phyloP scores from a whole-genome alignment of 2,797 vertebrate species.

The Paratrypauchen microcephalus region DNA sequence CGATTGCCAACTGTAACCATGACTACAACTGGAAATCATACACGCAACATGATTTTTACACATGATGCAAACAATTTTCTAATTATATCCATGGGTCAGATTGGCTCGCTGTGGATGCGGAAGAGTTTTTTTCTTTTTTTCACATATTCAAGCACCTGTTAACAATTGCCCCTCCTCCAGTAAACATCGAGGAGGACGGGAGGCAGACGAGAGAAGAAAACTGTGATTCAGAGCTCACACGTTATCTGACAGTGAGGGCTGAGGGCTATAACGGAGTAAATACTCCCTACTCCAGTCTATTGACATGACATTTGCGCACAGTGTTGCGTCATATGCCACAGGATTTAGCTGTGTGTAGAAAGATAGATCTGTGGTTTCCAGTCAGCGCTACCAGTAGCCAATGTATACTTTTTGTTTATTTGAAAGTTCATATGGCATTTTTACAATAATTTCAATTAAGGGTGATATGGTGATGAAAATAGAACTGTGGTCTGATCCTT shows the following conservation, averaged over 20 bases:
- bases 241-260: conserved; percentile 31
- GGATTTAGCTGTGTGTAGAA: conserved; percentile 37
- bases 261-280: conserved; percentile 49
- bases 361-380: background rate
- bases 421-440: background rate
- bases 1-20: conserved; percentile 53
- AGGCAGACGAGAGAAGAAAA: conserved; percentile 18
- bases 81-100: too few relatives aligned
- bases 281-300: conserved; percentile 41
- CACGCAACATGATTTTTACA: conserved; percentile 45
- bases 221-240: conserved; percentile 33
- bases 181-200: conserved; percentile 4
- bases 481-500: too few relatives aligned
- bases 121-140: background rate
- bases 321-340: conserved; percentile 62
- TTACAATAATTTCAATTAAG: too few relatives aligned
- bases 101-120: too few relatives aligned
- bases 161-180: conserved; percentile 12
- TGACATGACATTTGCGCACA: conserved; percentile 61
- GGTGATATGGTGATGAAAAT: too few relatives aligned
- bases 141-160: conserved; percentile 34
- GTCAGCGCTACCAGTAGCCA: background rate
- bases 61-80: conserved; percentile 35
- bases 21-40: conserved; percentile 53
- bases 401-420: background rate